Conservation (phyloP, 2,113 vertebrate genomes). For the Numenius arquata region DNA sequence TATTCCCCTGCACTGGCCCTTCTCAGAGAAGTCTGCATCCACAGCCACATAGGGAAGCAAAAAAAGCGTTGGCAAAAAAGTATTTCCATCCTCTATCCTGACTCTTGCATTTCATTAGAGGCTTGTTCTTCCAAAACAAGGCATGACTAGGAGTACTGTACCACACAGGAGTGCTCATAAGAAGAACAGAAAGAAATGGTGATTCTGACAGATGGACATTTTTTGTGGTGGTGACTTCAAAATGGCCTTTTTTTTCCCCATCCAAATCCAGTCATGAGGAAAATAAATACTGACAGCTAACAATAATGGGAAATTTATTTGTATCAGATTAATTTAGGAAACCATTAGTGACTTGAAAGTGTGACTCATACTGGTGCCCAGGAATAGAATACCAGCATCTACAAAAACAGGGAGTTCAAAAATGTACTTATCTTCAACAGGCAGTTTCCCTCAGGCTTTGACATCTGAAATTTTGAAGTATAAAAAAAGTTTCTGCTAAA, state of each 20-base stretch:
- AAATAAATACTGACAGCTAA: neutral
- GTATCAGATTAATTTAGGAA: neutral
- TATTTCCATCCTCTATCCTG: neutral
- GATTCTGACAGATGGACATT: neutral
- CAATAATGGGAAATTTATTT: neutral
- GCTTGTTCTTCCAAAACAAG: neutral
- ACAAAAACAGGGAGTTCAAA: neutral
- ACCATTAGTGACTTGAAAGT: neutral
- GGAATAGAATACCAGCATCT: neutral
- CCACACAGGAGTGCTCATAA: neutral
- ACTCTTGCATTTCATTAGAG: neutral
- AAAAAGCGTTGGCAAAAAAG: neutral
- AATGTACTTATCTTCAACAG: neutral
- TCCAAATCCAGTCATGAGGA: neutral
- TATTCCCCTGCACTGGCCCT: neutral
- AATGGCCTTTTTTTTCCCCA: neutral
- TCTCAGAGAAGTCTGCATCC: neutral
- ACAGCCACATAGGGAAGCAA: neutral
- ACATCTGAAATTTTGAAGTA: neutral
- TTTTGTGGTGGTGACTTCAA: neutral
- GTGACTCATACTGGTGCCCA: neutral
- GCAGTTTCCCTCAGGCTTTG: neutral
- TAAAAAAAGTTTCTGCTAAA: neutral
- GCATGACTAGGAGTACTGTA: neutral
- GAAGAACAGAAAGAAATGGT: neutral